Base-by-base conservation (phyloP, 2,797 vertebrate species). In the Danionella dracula region DNA sequence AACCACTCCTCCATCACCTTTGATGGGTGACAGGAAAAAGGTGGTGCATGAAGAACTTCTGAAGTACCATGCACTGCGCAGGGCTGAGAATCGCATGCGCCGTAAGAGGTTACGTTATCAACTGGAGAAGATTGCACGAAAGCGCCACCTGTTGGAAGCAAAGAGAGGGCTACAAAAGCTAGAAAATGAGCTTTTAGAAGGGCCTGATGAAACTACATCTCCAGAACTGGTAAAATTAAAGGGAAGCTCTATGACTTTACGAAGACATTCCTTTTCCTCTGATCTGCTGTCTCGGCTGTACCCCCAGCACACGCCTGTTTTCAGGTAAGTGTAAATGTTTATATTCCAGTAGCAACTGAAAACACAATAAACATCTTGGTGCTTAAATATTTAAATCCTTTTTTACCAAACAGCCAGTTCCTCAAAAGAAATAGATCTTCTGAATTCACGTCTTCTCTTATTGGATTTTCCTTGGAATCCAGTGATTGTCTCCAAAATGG, bases 61-160 rank as follows among this genome's bases (percentile, higher is more conserved):
- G 10, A 84, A 68, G 54, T 90, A 89, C 74, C 89, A 87, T 27
- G 81, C 89, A 8, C 73, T 94, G 45, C 82, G 83, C 62, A 90
- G 89, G 8, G 85, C 90, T 0, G 92, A 94, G 78, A 84, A 77
- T 71, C 90, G 83, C 53, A 79, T 93, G 42, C 77, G 78, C 7
- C 75, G 78, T 19, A 97, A 92, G 65, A 92, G 86, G 63, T 83
- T 93, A 42, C 90, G 84, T 12, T 91, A 90, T 70, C 94, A 94
- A 55, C 79, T 96, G 71, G 90, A 94, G 77, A 91, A 88, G 77
- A 91, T 93, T 20, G 83, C 90, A 68, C 91, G 90, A 67, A 97
- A 96, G 78, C 88, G 87, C 57, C 93, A 89, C 63, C 81, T 95
- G 4, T 60, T 96, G 76, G 93, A 95, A 67, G 90, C 92, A 23